Evolutionary conservation across 2,888 invertebrate species (phyloP), one percentile per base, ranked within the genome.

Genomic region (Sisyra nigra): DNA sequence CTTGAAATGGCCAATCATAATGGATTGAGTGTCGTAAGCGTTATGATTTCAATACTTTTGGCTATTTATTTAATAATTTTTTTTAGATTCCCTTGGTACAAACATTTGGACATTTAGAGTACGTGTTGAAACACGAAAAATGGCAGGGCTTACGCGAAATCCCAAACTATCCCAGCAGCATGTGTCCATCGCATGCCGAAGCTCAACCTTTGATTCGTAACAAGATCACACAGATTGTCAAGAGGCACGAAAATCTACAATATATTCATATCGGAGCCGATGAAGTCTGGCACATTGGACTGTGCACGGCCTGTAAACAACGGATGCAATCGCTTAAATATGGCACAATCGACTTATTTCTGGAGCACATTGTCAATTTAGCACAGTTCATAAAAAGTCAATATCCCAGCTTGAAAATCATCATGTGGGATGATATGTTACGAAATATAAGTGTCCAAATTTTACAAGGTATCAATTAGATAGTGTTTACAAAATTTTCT

Each of bases 341-440:
- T 49, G 71, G 70, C 3, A 68, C 66, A 37, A 67, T 71, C 5
- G 63, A 71, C 1, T 56, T 85, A 7, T 83, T 75, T 51, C 56
- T 86, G 37, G 71, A 76, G 45, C 83, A 86, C 55, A 69, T 85
- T 6, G 62, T 66, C 44, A 66, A 69, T 24, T 62, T 80, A n/a
- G 71, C 72, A 1, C 61, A 68, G 48, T 75, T 66, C 48, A 58
- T 80, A 13, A 72, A 72, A 53, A 70, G 68, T 43, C 69, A 65
- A 31, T 71, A 79, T 53, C 81, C 80, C 1, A 59, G 66, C 42
- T 56, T 80, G 24, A 71, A 65, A 47, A 65, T 80, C 3, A 75
- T 89, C 9, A 79, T 88, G 61, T 89, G 89, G 88, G 88, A 89
- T 55, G 89, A 89, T 55, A 88, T 89, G 87, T 61, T 88, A 44